Evolutionary conservation across 2,113 vertebrate species (phyloP).

Genomic region (Tor tambroides): DNA sequence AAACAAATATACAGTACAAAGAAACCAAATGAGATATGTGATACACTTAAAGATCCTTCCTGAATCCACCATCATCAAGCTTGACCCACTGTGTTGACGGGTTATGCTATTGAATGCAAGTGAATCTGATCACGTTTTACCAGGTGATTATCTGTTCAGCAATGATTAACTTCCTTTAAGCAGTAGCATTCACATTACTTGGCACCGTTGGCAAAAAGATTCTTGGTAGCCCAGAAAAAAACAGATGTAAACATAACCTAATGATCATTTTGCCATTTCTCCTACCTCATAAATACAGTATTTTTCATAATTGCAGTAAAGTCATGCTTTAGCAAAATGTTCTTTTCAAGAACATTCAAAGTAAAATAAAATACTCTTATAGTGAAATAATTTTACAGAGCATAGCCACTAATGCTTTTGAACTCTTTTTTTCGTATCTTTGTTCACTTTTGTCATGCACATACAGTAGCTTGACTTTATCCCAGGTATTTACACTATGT

Average conservation of each 20-base stretch:
- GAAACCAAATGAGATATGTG: constrained; percentile 52
- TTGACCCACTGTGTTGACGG: constrained; percentile 67
- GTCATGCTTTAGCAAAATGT: constrained; percentile 99
- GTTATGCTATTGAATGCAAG: constrained; percentile 85
- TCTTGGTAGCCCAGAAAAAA: constrained; percentile 90
- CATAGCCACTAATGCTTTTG: constrained; percentile 99
- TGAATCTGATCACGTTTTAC: constrained; percentile 81
- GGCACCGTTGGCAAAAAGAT: constrained; percentile 97
- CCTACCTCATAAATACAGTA: constrained; percentile 98
- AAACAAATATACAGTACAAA: not conserved
- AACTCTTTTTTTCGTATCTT: constrained; percentile 82
- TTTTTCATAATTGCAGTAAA: constrained; percentile 93
- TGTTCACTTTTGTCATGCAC: constrained; percentile 97
- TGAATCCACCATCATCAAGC: too few species aligned
- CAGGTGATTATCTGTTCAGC: constrained; percentile 96
- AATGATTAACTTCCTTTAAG: constrained; percentile 90
- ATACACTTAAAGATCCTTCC: constrained; percentile 63
- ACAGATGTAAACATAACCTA: constrained; percentile 91
- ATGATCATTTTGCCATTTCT: constrained; percentile 95
- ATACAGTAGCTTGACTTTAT: constrained; percentile 88
- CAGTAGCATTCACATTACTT: constrained; percentile 98
- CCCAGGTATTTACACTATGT: constrained; percentile 99
- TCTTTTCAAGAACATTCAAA: constrained; percentile 99
- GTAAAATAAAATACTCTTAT: constrained; percentile 99
- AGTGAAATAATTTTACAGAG: constrained; percentile 99